Percentiles rank a stretch among this genome's conserved stretches.
Conservation (phyloP, 2,113 vertebrate species). For the Caranx ignobilis region DNA sequence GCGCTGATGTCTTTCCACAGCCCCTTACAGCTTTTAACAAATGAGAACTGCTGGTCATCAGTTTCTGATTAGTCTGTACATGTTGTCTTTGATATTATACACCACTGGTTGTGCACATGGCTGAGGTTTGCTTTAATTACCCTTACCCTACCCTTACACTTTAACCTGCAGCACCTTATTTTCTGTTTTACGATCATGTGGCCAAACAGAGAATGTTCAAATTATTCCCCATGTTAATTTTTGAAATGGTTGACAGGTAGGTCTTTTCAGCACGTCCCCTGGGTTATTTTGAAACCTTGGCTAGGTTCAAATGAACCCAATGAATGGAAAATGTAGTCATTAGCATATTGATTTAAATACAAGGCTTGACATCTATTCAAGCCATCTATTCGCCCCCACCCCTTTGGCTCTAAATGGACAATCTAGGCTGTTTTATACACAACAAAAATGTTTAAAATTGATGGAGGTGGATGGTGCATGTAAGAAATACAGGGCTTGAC, state of each 20-base stretch:
- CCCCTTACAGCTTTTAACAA: slow-evolving; percentile 42
- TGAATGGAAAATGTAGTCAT: slow-evolving; percentile 78
- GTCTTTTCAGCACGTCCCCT: slow-evolving; percentile 73
- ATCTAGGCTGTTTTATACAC: slow-evolving; percentile 11
- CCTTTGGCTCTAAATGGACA: slow-evolving; percentile 60
- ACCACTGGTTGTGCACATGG: slow-evolving; percentile 5
- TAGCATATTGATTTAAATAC: slow-evolving; percentile 85
- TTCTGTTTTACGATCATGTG: background rate
- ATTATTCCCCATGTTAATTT: slow-evolving; percentile 55
- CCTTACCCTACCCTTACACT: slow-evolving; percentile 13
- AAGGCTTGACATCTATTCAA: too few species aligned
- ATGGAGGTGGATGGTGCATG: background rate
- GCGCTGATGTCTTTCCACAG: slow-evolving; percentile 45
- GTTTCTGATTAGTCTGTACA: slow-evolving; percentile 13
- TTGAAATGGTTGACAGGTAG: slow-evolving; percentile 70
- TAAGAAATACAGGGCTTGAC: too few species aligned
- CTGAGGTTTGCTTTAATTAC: slow-evolving; percentile 42
- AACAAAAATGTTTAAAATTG: background rate
- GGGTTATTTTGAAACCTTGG: slow-evolving; percentile 79
- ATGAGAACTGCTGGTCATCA: slow-evolving; percentile 53
- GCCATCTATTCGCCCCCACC: slow-evolving; percentile 54
- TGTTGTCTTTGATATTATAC: slow-evolving; percentile 28
- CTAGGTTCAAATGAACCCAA: slow-evolving; percentile 74
- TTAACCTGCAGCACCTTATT: slow-evolving; percentile 10
- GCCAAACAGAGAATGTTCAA: slow-evolving; percentile 37